phyloP scores from a whole-genome alignment of 2,113 vertebrate genomes.

The Ailurus styani region DNA sequence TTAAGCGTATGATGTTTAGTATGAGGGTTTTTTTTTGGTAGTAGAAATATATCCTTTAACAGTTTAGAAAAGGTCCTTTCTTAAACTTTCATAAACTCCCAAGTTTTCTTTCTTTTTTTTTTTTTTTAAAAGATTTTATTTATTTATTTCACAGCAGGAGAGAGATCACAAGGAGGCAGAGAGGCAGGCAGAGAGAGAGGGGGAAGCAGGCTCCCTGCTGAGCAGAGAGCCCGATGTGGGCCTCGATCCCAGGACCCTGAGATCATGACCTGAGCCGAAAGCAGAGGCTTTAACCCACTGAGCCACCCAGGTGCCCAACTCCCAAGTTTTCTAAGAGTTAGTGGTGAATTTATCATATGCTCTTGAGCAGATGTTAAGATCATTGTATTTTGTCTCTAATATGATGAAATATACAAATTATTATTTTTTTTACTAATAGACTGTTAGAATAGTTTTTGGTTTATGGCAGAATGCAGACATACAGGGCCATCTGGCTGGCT shows the following conservation, averaged over 20 bases:
- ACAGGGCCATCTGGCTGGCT: background rate
- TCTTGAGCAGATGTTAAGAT: background rate
- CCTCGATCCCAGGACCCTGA: no score
- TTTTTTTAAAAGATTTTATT: no score
- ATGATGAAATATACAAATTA: background rate
- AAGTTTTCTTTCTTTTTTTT: no score
- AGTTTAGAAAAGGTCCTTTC: background rate
- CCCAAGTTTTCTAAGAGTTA: background rate
- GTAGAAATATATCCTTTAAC: background rate
- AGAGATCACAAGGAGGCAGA: no score
- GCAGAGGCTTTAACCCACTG: no score
- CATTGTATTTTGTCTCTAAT: background rate
- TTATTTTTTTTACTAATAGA: background rate
- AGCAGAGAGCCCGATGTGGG: no score
- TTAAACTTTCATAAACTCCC: background rate
- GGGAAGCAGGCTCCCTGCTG: no score
- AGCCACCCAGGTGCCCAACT: no score
- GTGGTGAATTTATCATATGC: background rate
- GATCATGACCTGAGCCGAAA: no score
- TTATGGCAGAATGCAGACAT: background rate
- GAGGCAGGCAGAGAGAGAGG: no score
- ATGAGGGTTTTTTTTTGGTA: background rate
- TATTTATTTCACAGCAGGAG: no score
- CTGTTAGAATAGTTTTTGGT: background rate
- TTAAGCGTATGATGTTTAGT: background rate